Evolutionary conservation across 1,140 invertebrate species (phyloP).

Genomic region (Lucilia cuprina): DNA sequence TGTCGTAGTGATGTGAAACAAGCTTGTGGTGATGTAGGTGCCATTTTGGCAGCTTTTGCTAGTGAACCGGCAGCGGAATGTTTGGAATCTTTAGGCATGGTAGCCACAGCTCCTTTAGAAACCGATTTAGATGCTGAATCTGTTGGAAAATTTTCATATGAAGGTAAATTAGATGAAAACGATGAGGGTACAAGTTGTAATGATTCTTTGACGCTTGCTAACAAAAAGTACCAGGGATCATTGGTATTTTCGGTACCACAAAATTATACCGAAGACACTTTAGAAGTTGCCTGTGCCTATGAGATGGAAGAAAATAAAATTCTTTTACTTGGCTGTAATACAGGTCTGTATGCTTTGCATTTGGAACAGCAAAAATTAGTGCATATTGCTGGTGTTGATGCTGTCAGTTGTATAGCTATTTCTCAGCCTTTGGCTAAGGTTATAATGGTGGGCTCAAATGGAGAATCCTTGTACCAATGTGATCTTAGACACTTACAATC

Average conservation of each 20-base stretch:
- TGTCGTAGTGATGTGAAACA: conserved; percentile 48
- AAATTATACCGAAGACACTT: not conserved
- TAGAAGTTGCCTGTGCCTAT: conserved; percentile 57
- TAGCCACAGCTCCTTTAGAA: conserved; percentile 35
- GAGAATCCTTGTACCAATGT: conserved; percentile 70
- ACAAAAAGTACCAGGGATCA: conserved; percentile 47
- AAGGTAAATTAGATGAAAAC: conserved; percentile 37
- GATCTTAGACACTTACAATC: conserved; percentile 71
- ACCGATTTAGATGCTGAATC: conserved; percentile 37
- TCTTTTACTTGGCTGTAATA: conserved; percentile 54
- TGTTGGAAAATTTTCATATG: conserved; percentile 42
- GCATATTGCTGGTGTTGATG: conserved; percentile 70
- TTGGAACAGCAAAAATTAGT: conserved; percentile 58
- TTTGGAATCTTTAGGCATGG: not conserved
- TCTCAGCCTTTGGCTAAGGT: conserved; percentile 68
- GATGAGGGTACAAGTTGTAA: not conserved
- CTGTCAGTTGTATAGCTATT: conserved; percentile 71
- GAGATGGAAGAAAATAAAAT: conserved; percentile 55
- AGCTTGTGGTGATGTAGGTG: conserved; percentile 42
- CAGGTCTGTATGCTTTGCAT: conserved; percentile 57
- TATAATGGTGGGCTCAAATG: conserved; percentile 73
- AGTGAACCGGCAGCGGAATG: not conserved
- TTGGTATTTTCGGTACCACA: conserved; percentile 43
- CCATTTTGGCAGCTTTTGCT: not conserved
- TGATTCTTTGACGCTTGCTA: not conserved